Evolutionary conservation across 2,797 vertebrate genomes (phyloP), one percentile per base, ranked within the genome.

Genomic region (Ciconia nigra): DNA sequence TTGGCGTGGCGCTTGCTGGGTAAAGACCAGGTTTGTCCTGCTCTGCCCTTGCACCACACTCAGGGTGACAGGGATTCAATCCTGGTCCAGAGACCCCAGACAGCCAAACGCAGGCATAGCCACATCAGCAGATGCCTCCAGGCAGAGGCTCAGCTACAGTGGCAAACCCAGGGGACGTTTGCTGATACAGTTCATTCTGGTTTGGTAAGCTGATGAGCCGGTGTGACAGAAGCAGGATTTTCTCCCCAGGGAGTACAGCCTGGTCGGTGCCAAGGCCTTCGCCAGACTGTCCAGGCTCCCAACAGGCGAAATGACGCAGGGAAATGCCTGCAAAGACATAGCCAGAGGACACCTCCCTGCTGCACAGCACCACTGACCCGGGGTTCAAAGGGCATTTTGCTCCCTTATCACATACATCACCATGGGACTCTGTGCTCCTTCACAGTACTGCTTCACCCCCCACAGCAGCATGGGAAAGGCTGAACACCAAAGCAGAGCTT

Each of bases 401-500:
- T 39, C 51, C 57, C 63, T 12, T 6, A 5, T 29, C 57, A 7
- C 47, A 35, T 25, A 10, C 26, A 8, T 3, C 22, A 3, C 20
- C 15, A 9, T 0, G 2, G 52, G 41, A n/a, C 31, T 15, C 31
- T 5, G 17, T 20, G 59, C n/a, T 37, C 39, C 57, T 33, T 22
- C 59, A 20, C 2, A 4, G 16, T 7, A 33, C 55, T 42, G 54
- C 13, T 63, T 42, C 29, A 13, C 24, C 4, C 44, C 28, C 28
- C 3, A 0, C 35, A 10, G 54, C 2, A 0, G 49, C 0, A 4
- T 2, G n/a, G 44, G 25, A 39, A 29, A 28, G 37, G 66, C 52
- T 49, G 55, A n/a, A 29, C 16, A 26, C 46, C 70, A 25, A 13
- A 57, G 46, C 42, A 37, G 31, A 55, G 52, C 47, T 39, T 17